Conservation (phyloP, 2,113 vertebrate species). For the Alces alces region DNA sequence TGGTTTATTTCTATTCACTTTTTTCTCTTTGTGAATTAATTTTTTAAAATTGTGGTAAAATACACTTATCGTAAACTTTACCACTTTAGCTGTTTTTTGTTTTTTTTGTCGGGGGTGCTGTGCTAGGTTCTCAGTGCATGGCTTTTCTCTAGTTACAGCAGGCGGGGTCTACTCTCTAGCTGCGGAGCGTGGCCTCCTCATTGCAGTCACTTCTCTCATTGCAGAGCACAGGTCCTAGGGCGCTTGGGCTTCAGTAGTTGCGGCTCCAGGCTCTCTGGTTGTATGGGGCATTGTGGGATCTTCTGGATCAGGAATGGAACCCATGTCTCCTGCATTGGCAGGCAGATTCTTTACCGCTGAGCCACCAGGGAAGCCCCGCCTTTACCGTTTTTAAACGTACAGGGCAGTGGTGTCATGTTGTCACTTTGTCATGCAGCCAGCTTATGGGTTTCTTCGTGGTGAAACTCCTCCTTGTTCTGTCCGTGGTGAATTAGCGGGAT, state of each 20-base stretch:
- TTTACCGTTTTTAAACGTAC: fast-evolving
- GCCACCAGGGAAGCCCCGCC: not conserved
- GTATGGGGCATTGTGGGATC: not conserved
- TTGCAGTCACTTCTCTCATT: fast-evolving
- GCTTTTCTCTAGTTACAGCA: not conserved
- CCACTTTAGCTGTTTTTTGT: too few relatives aligned
- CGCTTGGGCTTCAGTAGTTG: fast-evolving
- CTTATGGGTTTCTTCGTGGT: not conserved
- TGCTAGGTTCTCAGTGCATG: not conserved
- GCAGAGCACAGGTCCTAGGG: not conserved
- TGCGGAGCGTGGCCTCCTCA: fast-evolving
- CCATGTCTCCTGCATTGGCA: not conserved
- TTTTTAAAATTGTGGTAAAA: not conserved
- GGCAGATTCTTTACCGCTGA: not conserved
- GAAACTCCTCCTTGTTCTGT: not conserved
- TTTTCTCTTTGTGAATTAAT: not conserved
- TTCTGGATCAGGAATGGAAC: not conserved
- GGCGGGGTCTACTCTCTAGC: fast-evolving
- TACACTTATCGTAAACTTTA: not conserved
- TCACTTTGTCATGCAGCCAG: fast-evolving
- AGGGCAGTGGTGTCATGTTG: fast-evolving
- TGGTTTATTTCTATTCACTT: not conserved
- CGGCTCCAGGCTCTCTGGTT: not conserved
- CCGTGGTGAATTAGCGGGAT: not conserved
- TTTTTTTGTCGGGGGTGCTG: not conserved